Base-by-base conservation (phyloP, 2,113 vertebrate species). In the Turnix velox region DNA sequence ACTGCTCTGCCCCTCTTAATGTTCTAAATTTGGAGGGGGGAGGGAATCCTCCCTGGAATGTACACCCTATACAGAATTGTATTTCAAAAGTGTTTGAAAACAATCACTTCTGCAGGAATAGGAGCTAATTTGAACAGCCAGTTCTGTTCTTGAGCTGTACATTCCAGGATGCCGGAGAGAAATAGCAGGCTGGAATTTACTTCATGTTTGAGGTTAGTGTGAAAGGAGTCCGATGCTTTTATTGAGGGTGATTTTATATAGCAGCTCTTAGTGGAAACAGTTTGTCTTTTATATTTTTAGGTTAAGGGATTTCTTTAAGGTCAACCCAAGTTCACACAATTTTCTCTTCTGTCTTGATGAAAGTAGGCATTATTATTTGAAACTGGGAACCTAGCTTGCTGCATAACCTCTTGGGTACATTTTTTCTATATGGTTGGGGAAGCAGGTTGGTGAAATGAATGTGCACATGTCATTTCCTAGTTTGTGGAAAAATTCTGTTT, bases 261-360 rank as follows among this genome's bases (percentile, higher is more conserved):
- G 92, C 95, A 81, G 93, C 85, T 39, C 65, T 9, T 73, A 14
- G 84, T 95, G 94, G 91, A 95, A 96, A 95, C 72, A 67, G 65
- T 73, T 87, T 65, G 88, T 82, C 93, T 91, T 84, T 84, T 76
- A 19, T 89, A 85, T 88, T 91, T 93, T 94, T 93, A 94, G 87
- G 82, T 75, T 59, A 46, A 92, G 91, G 92, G 92, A 71, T 92
- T 93, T 90, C 92, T 83, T 18, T 45, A 39, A 75, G 92, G 92
- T 95, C 92, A 76, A 2, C 6, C 31, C 14, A 77, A 92, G 95
- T 88, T 91, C 90, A 48, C 0, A 1, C 20, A 23, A 2, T 48
- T 66, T 37, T 55, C 55, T 43, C 35, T 58, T 16, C 77, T 66
- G 67, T 39, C 37, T 51, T 16, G 18, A 1, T 40, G 61, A 84